phyloP scores from a whole-genome alignment of 2,113 vertebrate species.

The Microcebus jonahi region DNA sequence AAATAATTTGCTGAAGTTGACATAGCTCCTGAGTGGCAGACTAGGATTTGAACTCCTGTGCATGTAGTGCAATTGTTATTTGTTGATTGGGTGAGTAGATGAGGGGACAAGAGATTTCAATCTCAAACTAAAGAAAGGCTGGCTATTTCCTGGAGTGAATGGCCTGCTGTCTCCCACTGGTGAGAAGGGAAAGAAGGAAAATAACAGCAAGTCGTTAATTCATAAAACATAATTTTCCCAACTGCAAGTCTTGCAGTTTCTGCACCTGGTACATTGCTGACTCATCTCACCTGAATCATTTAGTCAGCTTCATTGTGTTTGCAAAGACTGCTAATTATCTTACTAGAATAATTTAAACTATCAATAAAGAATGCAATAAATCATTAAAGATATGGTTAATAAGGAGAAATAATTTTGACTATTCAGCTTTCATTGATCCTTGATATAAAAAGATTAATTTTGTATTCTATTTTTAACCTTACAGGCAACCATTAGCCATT shows the following conservation, averaged over 20 bases:
- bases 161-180: constrained; percentile 60
- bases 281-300: constrained; percentile 82
- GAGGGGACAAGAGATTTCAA: background rate
- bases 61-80: background rate
- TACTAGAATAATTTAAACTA: constrained; percentile 68
- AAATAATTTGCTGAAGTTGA: background rate
- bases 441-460: constrained; percentile 73
- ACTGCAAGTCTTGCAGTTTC: constrained; percentile 78
- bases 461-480: constrained; percentile 67
- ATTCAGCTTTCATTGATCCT: constrained; percentile 72
- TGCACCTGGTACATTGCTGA: constrained; percentile 82
- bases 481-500: constrained; percentile 49
- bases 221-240: constrained; percentile 80
- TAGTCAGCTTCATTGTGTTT: constrained; percentile 73
- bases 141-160: constrained; percentile 51
- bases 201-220: constrained; percentile 81
- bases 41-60: background rate
- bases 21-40: background rate
- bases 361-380: constrained; percentile 72
- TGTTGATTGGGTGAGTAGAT: background rate
- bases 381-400: constrained; percentile 74
- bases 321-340: constrained; percentile 72
- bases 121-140: constrained; percentile 25
- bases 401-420: constrained; percentile 72
- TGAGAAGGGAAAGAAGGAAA: constrained; percentile 76